These are phyloP conservation scores for Acinonyx jubatus DNA, from an alignment of 2,113 vertebrate genomes.

Conservation along the genomic window DNA sequence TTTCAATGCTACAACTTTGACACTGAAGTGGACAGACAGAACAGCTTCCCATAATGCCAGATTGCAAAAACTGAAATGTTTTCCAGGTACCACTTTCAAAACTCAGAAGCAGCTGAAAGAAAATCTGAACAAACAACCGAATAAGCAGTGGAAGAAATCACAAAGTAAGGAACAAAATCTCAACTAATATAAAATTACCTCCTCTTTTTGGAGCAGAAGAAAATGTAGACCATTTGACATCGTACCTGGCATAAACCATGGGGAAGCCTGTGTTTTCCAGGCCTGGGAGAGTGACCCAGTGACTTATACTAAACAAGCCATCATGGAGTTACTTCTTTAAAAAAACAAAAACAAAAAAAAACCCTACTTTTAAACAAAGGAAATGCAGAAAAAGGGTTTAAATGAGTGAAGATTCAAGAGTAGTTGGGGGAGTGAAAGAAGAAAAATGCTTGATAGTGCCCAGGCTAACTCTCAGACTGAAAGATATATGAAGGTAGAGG, in stretches of 20 bases:
- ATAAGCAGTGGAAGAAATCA: conserved; percentile 90
- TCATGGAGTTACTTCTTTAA: conserved; percentile 76
- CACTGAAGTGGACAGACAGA: conserved; percentile 76
- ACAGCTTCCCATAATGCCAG: conserved; percentile 79
- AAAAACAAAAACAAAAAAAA: neutral
- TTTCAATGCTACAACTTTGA: conserved; percentile 64
- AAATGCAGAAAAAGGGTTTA: conserved; percentile 45
- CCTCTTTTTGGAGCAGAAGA: conserved; percentile 78
- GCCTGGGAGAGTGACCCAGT: conserved; percentile 67
- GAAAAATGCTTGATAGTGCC: conserved; percentile 67
- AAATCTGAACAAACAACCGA: conserved; percentile 89
- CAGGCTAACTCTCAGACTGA: conserved; percentile 66
- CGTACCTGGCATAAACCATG: conserved; percentile 67
- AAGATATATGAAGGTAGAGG: conserved; percentile 66
- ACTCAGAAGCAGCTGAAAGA: conserved; percentile 91
- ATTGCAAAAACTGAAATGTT: conserved; percentile 84
- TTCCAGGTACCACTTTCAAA: conserved; percentile 91
- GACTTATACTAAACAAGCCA: conserved; percentile 49
- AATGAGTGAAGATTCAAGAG: conserved; percentile 74
- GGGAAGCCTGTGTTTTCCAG: conserved; percentile 72
- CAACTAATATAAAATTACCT: conserved; percentile 77
- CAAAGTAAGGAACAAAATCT: conserved; percentile 88
- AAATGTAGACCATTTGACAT: conserved; percentile 70
- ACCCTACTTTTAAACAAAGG: conserved; percentile 37
- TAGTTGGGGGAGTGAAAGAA: conserved; percentile 75